Conservation (phyloP, 2,888 invertebrate species). For the Lasioglossum villosulum region DNA sequence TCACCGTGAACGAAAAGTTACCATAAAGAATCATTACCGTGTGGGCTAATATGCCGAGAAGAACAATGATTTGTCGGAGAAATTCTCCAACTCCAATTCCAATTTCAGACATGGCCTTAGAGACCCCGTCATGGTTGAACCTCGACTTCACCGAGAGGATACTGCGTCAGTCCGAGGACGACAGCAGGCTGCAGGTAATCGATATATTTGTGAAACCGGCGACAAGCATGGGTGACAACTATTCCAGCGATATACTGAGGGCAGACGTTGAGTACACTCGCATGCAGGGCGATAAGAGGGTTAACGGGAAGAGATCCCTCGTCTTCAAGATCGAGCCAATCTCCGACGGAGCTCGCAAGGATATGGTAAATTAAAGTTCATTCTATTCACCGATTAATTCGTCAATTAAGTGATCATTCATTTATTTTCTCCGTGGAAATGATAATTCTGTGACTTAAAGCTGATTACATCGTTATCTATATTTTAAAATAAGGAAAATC, state of each 20-base stretch:
- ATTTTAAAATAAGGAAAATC: too few species aligned
- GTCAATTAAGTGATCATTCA: too few species aligned
- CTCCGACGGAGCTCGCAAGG: slow-evolving; percentile 82
- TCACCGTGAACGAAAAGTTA: slow-evolving; percentile 71
- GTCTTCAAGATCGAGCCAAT: slow-evolving; percentile 83
- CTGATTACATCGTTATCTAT: too few species aligned
- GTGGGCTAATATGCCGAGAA: slow-evolving; percentile 62
- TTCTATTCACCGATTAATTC: neutral
- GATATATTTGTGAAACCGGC: slow-evolving; percentile 76
- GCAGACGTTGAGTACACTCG: slow-evolving; percentile 68
- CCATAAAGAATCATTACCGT: slow-evolving; percentile 71
- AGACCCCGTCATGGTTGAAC: slow-evolving; percentile 76
- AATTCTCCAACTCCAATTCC: slow-evolving; percentile 74
- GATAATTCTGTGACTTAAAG: too few species aligned
- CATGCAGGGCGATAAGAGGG: slow-evolving; percentile 51
- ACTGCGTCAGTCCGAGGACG: slow-evolving; percentile 73
- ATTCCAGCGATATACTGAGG: slow-evolving; percentile 81
- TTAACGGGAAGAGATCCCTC: slow-evolving; percentile 73
- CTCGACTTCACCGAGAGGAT: slow-evolving; percentile 74
- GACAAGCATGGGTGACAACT: slow-evolving; percentile 81
- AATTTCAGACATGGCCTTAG: slow-evolving; percentile 75
- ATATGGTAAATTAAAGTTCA: slow-evolving; percentile 69
- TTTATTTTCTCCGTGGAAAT: too few species aligned
- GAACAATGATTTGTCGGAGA: slow-evolving; percentile 74
- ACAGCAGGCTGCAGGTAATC: slow-evolving; percentile 74